Conservation (phyloP, 2,113 vertebrate species). For the Empidonax traillii region DNA sequence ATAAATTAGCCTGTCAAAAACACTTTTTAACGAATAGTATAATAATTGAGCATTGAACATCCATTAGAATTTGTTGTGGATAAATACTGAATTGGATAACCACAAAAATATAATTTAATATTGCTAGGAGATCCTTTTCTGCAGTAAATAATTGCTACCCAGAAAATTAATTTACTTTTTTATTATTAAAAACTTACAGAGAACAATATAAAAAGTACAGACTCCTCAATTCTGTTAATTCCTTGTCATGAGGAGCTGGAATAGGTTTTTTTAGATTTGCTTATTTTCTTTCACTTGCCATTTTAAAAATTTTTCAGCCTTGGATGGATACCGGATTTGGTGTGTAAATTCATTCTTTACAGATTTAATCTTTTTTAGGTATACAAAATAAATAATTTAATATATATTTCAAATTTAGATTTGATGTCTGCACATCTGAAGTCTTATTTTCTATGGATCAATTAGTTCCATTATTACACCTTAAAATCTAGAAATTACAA, state of each 20-base stretch:
- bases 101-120: constrained; percentile 3
- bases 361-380: not conserved
- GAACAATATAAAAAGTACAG: not conserved
- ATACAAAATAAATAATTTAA: not conserved
- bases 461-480: not conserved
- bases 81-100: constrained; percentile 1
- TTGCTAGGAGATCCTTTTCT: not conserved
- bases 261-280: not conserved
- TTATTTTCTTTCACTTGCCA: not conserved
- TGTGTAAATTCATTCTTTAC: not conserved
- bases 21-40: constrained; percentile 21
- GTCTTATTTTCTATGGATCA: not conserved
- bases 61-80: not conserved
- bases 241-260: not conserved
- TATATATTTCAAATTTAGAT: not conserved
- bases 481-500: constrained; percentile 1
- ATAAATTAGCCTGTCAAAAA: constrained; percentile 38
- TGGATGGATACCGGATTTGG: not conserved
- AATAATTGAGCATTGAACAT: constrained; percentile 36
- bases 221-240: not conserved
- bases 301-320: not conserved
- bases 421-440: not conserved
- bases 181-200: not conserved
- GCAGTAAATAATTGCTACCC: not conserved
- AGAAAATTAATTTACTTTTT: constrained; percentile 23